These are phyloP conservation scores for Eupithecia pulchellata DNA, from an alignment of 2,888 invertebrate genomes.

Conservation along the genomic window DNA sequence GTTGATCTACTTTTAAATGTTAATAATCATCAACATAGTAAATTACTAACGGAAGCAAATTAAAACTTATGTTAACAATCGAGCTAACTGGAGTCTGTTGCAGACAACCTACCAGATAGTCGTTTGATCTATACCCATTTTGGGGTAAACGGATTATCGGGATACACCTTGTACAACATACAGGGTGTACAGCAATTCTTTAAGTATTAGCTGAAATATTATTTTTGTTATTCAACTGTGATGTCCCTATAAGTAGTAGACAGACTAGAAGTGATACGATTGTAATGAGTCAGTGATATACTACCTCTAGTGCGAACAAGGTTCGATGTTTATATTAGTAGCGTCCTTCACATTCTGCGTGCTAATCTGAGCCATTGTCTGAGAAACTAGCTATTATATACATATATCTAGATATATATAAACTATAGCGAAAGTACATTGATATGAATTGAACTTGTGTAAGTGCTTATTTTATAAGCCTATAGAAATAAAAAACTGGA, in stretches of 20 bases:
- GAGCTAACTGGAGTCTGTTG: too few species aligned
- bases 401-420: too few species aligned
- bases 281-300: background rate
- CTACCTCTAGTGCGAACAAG: background rate
- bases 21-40: too few species aligned
- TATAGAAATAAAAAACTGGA: too few species aligned
- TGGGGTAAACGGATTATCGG: background rate
- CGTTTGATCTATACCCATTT: background rate
- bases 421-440: too few species aligned
- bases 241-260: background rate
- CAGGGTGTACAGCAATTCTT: background rate
- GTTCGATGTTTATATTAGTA: slow-evolving; percentile 1
- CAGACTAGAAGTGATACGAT: background rate
- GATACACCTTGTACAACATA: background rate
- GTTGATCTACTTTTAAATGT: too few species aligned
- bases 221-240: background rate
- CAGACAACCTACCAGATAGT: too few species aligned
- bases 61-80: too few species aligned
- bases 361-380: background rate
- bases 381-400: background rate
- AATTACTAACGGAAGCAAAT: too few species aligned
- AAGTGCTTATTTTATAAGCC: too few species aligned
- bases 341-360: background rate
- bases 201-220: background rate
- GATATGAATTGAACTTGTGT: too few species aligned